Base-by-base conservation (phyloP, 2,797 vertebrate species). In the Anabas testudineus region DNA sequence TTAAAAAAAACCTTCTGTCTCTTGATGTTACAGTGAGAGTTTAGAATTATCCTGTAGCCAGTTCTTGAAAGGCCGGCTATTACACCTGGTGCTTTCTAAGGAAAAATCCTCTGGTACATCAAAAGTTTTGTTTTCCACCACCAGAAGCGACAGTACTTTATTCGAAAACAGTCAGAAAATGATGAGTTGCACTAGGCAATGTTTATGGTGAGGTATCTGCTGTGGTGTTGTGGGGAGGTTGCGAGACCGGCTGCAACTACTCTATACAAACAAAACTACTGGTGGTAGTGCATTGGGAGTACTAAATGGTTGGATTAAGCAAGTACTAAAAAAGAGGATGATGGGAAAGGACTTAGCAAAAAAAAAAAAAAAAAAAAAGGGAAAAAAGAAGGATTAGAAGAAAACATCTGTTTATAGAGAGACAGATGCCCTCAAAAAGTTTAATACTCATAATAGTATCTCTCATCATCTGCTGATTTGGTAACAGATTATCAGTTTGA, bases 341-440 rank as follows among this genome's bases (percentile, higher is more conserved):
- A 15, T 30, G 28, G 42, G 10, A 26, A 52, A 75, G n/a, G 57
- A 24, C 74, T 67, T 36, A 60, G 39, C 5, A 47, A 53, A 63
- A 34, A 56, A 19, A 14, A 28, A 45, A 51, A 26, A 62, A 36
- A 65, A 65, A 15, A 26, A n/a, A n/a, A 34, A 56, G 19, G 14
- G 28, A 45, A 51, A 26, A 62, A 36, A 65, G 65, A 15, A 26
- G 67, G 81, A 90, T 88, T 84, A 87, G 56, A n/a, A 52, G 52
- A 49, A 78, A 86, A 87, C 83, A 84, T 87, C 78, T 90, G 87
- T 84, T 88, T 78, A 51, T 73, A 37, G 43, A 74, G 34, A 82
- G 67, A 83, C 83, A 86, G 67, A 83, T 82, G 77, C 62, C 59
- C 75, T 61, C 16, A 46, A 72, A 79, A 80, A 59, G 37, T 75